Percentiles rank a stretch among this genome's conserved stretches.
Conservation (phyloP, 1,140 invertebrate species). For the Holotrichia oblita region DNA sequence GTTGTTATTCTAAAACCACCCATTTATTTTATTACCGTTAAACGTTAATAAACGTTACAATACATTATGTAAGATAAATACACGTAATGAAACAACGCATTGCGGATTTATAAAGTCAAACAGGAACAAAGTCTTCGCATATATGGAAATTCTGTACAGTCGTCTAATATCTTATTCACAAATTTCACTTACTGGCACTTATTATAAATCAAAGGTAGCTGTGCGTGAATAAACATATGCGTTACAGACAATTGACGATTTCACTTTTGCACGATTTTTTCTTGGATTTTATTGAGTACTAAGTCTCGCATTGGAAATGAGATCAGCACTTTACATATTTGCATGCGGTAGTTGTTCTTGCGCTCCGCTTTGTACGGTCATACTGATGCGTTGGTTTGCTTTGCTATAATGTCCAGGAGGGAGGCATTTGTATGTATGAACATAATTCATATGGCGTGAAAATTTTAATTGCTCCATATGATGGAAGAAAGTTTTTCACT, state of each 20-base stretch:
- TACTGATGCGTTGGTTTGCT: neutral
- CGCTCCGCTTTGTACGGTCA: neutral
- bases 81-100: neutral
- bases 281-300: constrained; percentile 19
- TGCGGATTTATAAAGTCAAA: neutral
- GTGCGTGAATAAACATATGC: constrained; percentile 37
- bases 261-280: constrained; percentile 28
- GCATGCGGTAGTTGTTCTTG: neutral
- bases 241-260: constrained; percentile 28
- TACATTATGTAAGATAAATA: neutral
- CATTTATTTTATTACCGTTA: neutral
- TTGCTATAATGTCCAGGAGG: neutral
- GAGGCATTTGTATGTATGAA: neutral
- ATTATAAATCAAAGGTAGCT: constrained; percentile 37
- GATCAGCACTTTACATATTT: neutral
- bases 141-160: neutral
- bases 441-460: constrained; percentile 16
- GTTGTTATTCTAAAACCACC: neutral
- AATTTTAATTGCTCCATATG: constrained; percentile 9
- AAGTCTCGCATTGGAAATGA: constrained; percentile 11
- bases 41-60: neutral
- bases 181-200: constrained; percentile 16
- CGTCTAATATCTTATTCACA: constrained; percentile 34
- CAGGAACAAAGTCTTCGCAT: neutral
- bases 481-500: constrained; percentile 6